Conservation (phyloP, 2,113 vertebrate species). For the Gavialis gangeticus region DNA sequence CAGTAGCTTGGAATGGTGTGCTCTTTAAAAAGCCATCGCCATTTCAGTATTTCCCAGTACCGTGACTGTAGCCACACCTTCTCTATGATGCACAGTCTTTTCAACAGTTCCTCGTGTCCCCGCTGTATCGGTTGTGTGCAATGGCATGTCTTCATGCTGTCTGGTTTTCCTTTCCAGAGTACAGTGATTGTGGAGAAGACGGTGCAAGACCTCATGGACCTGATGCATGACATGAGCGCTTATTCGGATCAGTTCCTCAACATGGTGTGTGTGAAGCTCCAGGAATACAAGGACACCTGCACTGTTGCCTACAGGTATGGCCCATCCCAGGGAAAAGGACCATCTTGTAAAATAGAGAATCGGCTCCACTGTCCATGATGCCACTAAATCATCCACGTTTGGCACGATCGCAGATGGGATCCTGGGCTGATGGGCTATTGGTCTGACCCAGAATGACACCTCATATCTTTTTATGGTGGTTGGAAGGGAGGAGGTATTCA, state of each 20-base stretch:
- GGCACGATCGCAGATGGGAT: not conserved
- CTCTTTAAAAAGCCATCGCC: not conserved
- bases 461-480: no score
- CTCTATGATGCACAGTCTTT: not conserved
- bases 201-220: constrained; percentile 94
- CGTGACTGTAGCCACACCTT: not conserved
- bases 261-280: constrained; percentile 98
- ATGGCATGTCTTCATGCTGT: not conserved
- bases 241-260: constrained; percentile 98
- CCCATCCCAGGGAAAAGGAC: no score
- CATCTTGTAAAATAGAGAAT: not conserved
- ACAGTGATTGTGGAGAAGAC: constrained; percentile 98
- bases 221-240: constrained; percentile 96
- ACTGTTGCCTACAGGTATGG: constrained; percentile 91
- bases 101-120: not conserved
- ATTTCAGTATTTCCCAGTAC: not conserved
- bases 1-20: not conserved
- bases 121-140: not conserved
- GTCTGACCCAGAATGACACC: no score
- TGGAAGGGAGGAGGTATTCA: no score
- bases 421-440: no score
- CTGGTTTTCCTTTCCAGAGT: constrained; percentile 81
- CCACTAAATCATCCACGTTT: not conserved
- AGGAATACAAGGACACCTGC: constrained; percentile 98
- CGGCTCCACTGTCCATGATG: no score